Percentiles rank a stretch among this genome's conserved stretches.
These are phyloP conservation scores for Athrips mouffetella DNA, from an alignment of 2,888 invertebrate species.

Conservation along the genomic window DNA sequence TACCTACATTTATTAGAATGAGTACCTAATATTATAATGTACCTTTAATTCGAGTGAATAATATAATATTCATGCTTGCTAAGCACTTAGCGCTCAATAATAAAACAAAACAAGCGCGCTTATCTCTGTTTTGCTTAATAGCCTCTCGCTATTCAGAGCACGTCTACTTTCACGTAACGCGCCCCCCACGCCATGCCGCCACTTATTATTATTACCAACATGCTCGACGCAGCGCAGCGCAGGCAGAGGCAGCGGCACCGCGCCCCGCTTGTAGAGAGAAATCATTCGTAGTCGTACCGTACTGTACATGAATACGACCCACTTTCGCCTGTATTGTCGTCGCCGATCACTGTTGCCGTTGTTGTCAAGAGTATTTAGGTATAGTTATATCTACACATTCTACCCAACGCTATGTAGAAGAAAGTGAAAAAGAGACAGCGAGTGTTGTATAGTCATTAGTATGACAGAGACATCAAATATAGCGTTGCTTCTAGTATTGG, in stretches of 20 bases:
- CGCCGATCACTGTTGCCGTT: conserved; percentile 19
- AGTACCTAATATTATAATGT: no score
- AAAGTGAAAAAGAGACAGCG: conserved; percentile 27
- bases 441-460: conserved; percentile 31
- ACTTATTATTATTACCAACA: background rate
- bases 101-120: no score
- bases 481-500: conserved; percentile 51
- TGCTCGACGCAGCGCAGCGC: background rate
- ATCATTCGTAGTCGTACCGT: background rate
- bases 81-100: no score
- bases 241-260: no score
- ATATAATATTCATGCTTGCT: no score
- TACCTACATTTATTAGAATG: no score
- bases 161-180: no score
- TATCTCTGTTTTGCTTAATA: no score
- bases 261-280: background rate
- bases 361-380: no score
- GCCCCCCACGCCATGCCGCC: background rate
- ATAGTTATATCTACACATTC: conserved; percentile 29
- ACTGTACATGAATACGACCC: background rate
- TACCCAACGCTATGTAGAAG: background rate
- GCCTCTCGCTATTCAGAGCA: no score
- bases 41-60: no score
- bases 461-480: conserved; percentile 40
- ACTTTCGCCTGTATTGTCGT: background rate